Evolutionary conservation across 2,113 vertebrate species (phyloP).

Genomic region (Melospiza melodia): DNA sequence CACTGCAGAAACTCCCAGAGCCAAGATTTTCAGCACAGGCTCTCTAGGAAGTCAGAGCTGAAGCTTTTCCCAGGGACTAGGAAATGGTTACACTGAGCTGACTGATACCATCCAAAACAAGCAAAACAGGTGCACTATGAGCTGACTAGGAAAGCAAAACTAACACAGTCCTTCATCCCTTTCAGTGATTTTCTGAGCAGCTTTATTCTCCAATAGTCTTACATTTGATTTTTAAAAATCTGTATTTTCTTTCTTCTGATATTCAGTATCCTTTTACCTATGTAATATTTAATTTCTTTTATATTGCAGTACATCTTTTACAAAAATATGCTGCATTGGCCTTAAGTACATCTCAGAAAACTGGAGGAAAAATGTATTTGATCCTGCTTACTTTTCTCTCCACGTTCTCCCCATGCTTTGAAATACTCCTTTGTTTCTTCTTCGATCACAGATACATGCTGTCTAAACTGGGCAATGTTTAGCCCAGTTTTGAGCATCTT

Average conservation of each 20-base stretch:
- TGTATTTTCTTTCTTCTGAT: background rate
- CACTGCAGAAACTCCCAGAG: background rate
- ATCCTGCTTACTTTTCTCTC: constrained; percentile 85
- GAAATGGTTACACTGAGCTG: background rate
- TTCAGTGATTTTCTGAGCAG: background rate
- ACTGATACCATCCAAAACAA: rapidly evolving
- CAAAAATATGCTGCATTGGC: background rate
- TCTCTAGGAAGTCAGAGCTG: background rate
- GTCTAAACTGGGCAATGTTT: constrained; percentile 89
- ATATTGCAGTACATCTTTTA: background rate
- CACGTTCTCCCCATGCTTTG: constrained; percentile 90
- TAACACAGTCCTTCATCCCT: background rate
- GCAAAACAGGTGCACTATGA: background rate
- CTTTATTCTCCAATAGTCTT: background rate
- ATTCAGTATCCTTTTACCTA: background rate
- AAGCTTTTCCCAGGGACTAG: background rate
- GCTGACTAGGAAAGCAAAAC: background rate
- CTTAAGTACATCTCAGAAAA: background rate
- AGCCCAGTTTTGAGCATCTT: constrained; percentile 96
- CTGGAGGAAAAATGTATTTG: background rate
- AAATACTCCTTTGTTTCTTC: constrained; percentile 93
- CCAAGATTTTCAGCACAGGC: background rate
- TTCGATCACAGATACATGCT: constrained; percentile 89
- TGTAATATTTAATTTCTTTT: background rate
- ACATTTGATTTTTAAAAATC: background rate